These are phyloP conservation scores for Lacerta bilineata DNA, from an alignment of 2,797 vertebrate genomes.

Conservation along the genomic window DNA sequence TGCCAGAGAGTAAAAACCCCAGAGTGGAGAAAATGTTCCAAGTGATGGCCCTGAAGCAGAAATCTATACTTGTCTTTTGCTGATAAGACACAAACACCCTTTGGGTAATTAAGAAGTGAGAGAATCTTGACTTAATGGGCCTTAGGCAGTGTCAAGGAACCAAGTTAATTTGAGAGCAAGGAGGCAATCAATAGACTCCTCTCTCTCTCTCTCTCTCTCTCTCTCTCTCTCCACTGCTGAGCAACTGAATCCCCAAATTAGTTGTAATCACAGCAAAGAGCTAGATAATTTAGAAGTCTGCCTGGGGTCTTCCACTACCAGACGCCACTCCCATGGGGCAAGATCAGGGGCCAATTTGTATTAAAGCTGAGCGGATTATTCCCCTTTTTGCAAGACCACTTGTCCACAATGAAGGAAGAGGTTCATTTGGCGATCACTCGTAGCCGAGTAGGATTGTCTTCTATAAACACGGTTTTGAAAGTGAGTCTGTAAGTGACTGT, in stretches of 20 bases:
- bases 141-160: background rate
- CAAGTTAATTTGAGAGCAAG: background rate
- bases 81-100: background rate
- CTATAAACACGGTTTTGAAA: too few relatives aligned
- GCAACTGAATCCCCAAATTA: background rate
- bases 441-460: too few relatives aligned
- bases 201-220: background rate
- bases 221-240: background rate
- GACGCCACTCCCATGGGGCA: background rate
- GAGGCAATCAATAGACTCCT: constrained; percentile 8
- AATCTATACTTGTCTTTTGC: background rate
- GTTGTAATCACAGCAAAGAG: background rate
- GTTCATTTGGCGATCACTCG: too few relatives aligned
- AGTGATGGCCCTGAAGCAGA: background rate
- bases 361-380: too few relatives aligned
- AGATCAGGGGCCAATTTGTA: background rate
- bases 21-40: background rate
- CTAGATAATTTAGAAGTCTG: background rate
- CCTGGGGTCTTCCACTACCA: background rate
- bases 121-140: background rate
- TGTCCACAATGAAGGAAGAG: too few relatives aligned
- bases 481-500: too few relatives aligned
- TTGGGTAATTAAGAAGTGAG: background rate
- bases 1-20: background rate
- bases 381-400: too few relatives aligned